phyloP scores from a whole-genome alignment of 2,888 invertebrate species.

The Parochlus steinenii region DNA sequence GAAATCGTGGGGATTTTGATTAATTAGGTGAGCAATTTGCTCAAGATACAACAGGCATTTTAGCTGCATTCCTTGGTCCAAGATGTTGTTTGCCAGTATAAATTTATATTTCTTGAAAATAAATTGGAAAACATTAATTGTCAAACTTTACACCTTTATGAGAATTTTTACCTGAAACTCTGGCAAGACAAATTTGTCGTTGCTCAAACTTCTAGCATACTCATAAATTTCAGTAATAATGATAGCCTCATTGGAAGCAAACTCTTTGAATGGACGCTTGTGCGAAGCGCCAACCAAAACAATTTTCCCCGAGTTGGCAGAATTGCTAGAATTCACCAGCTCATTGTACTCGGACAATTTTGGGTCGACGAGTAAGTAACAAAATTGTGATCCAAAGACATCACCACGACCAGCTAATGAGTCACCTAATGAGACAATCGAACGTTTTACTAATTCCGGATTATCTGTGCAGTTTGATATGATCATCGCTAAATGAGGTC shows the following conservation, averaged over 20 bases:
- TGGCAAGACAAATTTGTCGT: conserved; percentile 50
- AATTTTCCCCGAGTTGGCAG: conserved; percentile 16
- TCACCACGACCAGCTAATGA: conserved; percentile 57
- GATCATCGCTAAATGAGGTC: conserved; percentile 91
- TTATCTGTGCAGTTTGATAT: conserved; percentile 65
- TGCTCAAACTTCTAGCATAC: conserved; percentile 71
- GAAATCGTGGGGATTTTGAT: conserved; percentile 36
- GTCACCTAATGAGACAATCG: conserved; percentile 59
- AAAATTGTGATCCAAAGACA: conserved; percentile 85
- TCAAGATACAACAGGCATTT: conserved; percentile 75
- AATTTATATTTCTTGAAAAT: conserved; percentile 58
- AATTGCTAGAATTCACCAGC: conserved; percentile 30
- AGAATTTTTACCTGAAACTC: conserved; percentile 47
- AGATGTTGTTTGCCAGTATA: conserved; percentile 57
- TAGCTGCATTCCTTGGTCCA: conserved; percentile 59
- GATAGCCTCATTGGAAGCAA: conserved; percentile 68
- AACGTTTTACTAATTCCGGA: conserved; percentile 60
- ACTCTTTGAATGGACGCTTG: conserved; percentile 41
- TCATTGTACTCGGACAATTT: conserved; percentile 41
- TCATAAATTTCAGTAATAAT: conserved; percentile 93
- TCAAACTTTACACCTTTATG: background rate
- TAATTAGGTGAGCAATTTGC: conserved; percentile 51
- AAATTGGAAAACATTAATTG: conserved; percentile 3
- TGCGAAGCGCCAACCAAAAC: conserved; percentile 50
- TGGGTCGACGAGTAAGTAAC: conserved; percentile 59